These are phyloP conservation scores for Phalera bucephala DNA, from an alignment of 2,888 invertebrate species.

Conservation along the genomic window DNA sequence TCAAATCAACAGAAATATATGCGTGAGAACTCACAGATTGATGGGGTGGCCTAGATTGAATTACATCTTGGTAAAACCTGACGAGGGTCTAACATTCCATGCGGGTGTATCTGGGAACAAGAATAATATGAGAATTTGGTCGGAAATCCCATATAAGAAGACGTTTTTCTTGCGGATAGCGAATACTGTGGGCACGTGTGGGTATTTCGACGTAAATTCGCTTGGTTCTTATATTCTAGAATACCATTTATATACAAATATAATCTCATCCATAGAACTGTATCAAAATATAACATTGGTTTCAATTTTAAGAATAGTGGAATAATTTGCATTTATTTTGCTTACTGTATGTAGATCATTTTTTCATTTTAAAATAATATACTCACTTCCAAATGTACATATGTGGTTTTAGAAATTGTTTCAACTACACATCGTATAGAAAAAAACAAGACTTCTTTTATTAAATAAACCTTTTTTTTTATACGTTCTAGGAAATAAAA, in stretches of 20 bases:
- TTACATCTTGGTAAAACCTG: constrained; percentile 77
- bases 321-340: too few relatives aligned
- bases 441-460: too few relatives aligned
- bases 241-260: background rate
- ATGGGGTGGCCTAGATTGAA: constrained; percentile 80
- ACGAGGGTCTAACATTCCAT: constrained; percentile 77
- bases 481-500: too few relatives aligned
- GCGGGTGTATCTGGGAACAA: constrained; percentile 61
- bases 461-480: too few relatives aligned
- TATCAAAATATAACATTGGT: too few relatives aligned
- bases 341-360: too few relatives aligned
- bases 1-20: constrained; percentile 83
- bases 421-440: too few relatives aligned
- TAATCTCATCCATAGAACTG: background rate
- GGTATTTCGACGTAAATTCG: constrained; percentile 8
- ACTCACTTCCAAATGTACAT: too few relatives aligned
- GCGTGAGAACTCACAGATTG: constrained; percentile 81
- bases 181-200: constrained; percentile 20
- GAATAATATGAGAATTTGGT: constrained; percentile 68
- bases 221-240: background rate
- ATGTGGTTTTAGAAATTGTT: too few relatives aligned
- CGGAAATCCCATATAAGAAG: constrained; percentile 50
- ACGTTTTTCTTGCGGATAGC: constrained; percentile 23
- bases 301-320: too few relatives aligned
- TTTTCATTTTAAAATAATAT: too few relatives aligned